Evolutionary conservation across 2,797 vertebrate species (phyloP).

Genomic region (Fringilla coelebs): DNA sequence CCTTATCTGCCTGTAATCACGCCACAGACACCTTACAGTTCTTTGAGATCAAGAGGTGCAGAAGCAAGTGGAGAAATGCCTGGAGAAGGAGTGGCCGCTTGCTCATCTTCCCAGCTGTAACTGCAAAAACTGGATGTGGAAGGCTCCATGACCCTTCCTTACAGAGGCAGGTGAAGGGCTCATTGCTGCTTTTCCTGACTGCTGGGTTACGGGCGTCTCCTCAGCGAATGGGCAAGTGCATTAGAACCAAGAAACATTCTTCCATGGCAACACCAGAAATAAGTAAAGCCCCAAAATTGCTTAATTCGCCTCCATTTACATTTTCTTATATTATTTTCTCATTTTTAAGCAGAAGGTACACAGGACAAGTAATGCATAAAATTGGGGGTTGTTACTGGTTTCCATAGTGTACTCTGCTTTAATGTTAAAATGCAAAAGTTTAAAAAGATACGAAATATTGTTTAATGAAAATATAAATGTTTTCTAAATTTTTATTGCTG

Average conservation of each 20-base stretch:
- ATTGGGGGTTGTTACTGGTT: rapidly evolving
- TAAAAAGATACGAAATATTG: background rate
- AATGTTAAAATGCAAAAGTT: background rate
- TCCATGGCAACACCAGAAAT: background rate
- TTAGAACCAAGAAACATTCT: background rate
- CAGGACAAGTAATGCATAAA: background rate
- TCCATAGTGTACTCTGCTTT: background rate
- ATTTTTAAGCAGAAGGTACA: background rate
- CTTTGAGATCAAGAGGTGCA: background rate
- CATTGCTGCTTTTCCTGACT: background rate
- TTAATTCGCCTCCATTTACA: background rate
- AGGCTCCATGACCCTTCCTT: background rate
- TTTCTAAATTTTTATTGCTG: background rate
- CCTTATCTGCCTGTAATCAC: background rate
- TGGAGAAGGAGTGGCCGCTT: rapidly evolving
- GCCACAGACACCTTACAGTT: background rate
- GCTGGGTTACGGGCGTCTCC: background rate
- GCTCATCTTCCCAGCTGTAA: background rate
- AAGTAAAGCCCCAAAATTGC: background rate
- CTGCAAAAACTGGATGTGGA: background rate
- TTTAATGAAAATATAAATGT: background rate
- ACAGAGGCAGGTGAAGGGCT: background rate
- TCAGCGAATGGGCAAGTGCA: background rate
- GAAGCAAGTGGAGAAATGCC: background rate
- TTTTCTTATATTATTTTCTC: background rate